Percentiles rank a stretch among this genome's conserved stretches.
These are phyloP conservation scores for Rallus crepitans DNA, from an alignment of 2,797 vertebrate genomes.

Conservation along the genomic window DNA sequence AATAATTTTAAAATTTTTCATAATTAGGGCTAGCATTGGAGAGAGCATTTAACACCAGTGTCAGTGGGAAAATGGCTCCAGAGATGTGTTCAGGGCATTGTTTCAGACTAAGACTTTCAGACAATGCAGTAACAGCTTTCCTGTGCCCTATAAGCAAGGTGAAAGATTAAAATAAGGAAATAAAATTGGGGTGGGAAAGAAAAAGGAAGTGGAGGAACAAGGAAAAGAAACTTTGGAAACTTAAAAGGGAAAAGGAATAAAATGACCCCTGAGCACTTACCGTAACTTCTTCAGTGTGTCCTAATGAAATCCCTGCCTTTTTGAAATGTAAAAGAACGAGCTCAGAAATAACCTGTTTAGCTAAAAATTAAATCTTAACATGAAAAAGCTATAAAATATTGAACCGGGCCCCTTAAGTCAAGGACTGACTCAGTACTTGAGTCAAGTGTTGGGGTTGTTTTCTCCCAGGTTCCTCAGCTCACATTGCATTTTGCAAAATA, in stretches of 20 bases:
- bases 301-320: not conserved
- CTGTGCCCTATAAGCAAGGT: accelerated
- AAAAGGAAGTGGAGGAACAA: not conserved
- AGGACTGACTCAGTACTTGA: not conserved
- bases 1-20: not conserved
- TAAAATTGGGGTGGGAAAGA: not conserved
- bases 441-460: not conserved
- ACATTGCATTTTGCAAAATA: not conserved
- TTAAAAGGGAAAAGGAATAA: not conserved
- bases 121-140: not conserved
- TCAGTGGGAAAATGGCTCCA: not conserved
- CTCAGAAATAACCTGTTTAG: not conserved
- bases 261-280: not conserved
- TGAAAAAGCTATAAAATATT: not conserved
- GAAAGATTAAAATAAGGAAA: not conserved
- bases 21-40: not conserved
- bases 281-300: not conserved
- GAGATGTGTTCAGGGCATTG: not conserved
- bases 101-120: not conserved
- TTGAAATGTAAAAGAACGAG: not conserved
- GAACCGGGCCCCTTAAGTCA: not conserved
- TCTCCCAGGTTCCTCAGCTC: not conserved
- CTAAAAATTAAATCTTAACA: not conserved
- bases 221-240: not conserved
- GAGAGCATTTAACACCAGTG: not conserved